These are phyloP conservation scores for silkworm (Bombyx mori) DNA, from an alignment of 1,140 invertebrate species.

Conservation along the genomic window DNA sequence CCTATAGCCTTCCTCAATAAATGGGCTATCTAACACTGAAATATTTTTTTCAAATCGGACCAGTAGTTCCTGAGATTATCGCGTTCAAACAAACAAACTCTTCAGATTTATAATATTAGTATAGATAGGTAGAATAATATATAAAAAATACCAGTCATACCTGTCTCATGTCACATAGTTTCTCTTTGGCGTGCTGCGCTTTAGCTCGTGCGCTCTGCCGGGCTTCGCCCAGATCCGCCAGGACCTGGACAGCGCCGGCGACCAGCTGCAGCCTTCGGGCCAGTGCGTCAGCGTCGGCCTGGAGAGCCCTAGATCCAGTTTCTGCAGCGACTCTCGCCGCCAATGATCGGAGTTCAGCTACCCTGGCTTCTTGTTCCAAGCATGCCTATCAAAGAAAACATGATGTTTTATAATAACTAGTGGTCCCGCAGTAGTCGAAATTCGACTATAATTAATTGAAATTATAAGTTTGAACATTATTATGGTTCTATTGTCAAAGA, in stretches of 20 bases:
- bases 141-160: slow-evolving; percentile 14
- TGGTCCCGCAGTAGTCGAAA: no score
- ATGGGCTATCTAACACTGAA: no score
- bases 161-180: slow-evolving; percentile 59
- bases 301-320: slow-evolving; percentile 80
- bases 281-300: slow-evolving; percentile 84
- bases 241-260: slow-evolving; percentile 77
- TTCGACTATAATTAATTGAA: no score
- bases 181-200: slow-evolving; percentile 53
- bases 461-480: no score
- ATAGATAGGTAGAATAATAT: no score
- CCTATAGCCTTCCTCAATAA: no score
- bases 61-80: no score
- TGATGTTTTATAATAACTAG: neutral
- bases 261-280: slow-evolving; percentile 83
- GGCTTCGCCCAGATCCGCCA: slow-evolving; percentile 83
- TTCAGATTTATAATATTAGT: no score
- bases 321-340: slow-evolving; percentile 83
- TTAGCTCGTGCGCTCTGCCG: slow-evolving; percentile 50
- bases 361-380: slow-evolving; percentile 81
- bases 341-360: slow-evolving; percentile 80
- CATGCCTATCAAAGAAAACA: slow-evolving; percentile 72
- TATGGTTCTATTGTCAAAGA: no score
- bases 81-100: no score
- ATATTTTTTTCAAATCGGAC: no score